Percentiles rank a stretch among this genome's conserved stretches.
Conservation (phyloP, 2,888 invertebrate species). For the Epirrhoe alternata region DNA sequence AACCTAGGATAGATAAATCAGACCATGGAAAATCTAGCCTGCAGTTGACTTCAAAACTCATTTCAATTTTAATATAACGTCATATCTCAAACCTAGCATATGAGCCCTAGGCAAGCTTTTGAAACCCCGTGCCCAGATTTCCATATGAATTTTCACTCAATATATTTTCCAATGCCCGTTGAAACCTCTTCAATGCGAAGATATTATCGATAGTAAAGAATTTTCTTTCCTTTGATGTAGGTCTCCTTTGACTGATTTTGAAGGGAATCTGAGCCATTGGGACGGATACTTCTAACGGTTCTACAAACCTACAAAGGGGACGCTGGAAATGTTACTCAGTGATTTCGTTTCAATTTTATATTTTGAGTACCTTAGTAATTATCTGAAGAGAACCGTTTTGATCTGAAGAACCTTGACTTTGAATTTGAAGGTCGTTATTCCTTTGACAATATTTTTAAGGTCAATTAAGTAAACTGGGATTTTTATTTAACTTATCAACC, state of each 20-base stretch:
- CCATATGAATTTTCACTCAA: slow-evolving; percentile 30
- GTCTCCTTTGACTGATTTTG: slow-evolving; percentile 11
- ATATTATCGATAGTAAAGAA: slow-evolving; percentile 22
- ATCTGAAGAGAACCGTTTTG: too few species aligned
- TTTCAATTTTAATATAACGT: slow-evolving; percentile 17
- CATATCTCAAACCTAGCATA: slow-evolving; percentile 3
- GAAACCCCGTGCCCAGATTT: slow-evolving; percentile 20
- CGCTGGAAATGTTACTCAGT: background rate
- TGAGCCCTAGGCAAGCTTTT: background rate
- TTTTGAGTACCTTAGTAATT: background rate
- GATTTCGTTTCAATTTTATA: background rate
- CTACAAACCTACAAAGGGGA: background rate
- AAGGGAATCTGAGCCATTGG: background rate
- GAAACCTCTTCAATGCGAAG: slow-evolving; percentile 14
- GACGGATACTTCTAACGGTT: background rate
- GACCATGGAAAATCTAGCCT: background rate
- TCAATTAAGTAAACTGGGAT: too few species aligned
- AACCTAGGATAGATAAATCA: too few species aligned
- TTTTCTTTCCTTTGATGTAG: slow-evolving; percentile 19
- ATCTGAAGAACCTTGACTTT: too few species aligned
- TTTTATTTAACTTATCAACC: too few species aligned
- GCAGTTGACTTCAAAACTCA: slow-evolving; percentile 1
- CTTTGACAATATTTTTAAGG: too few species aligned
- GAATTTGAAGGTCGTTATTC: too few species aligned
- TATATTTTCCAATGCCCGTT: slow-evolving; percentile 19